A percentile compares a stretch with the other conserved stretches of the same genome.
Conservation (phyloP, 1,140 invertebrate genomes). For the Lepidurus couesii region DNA sequence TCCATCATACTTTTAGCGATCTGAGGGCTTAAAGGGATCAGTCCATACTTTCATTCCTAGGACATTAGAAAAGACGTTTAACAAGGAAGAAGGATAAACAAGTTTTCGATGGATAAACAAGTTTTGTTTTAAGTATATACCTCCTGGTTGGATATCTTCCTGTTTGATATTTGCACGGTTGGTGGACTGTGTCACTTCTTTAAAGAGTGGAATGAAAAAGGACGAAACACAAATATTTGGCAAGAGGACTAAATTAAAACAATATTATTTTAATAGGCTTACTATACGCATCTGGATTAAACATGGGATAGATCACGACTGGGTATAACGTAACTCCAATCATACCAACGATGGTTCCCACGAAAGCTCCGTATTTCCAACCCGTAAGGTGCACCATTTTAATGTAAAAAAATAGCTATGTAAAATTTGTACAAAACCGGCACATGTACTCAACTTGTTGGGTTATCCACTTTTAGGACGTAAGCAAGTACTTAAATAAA, state of each 20-base stretch:
- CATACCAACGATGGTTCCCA: slow-evolving; percentile 53
- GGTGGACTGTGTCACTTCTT: slow-evolving; percentile 54
- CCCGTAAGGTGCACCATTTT: slow-evolving; percentile 47
- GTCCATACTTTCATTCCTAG: slow-evolving; percentile 66
- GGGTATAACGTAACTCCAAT: slow-evolving; percentile 56
- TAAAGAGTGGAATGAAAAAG: slow-evolving; percentile 43
- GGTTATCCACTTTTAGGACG: neutral
- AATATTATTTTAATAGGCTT: slow-evolving; percentile 38
- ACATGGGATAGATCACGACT: slow-evolving; percentile 58
- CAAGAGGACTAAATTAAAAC: slow-evolving; percentile 22
- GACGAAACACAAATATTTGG: slow-evolving; percentile 20
- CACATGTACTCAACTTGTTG: neutral
- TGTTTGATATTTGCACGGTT: slow-evolving; percentile 53
- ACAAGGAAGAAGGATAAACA: slow-evolving; percentile 27
- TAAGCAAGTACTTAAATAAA: neutral
- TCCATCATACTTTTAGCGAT: neutral
- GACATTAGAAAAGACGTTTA: slow-evolving; percentile 42
- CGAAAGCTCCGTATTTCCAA: slow-evolving; percentile 55
- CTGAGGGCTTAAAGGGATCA: slow-evolving; percentile 54
- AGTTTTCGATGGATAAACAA: slow-evolving; percentile 25
- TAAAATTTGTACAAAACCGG: neutral
- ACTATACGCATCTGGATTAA: slow-evolving; percentile 59
- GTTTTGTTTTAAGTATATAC: slow-evolving; percentile 46
- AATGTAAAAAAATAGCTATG: neutral
- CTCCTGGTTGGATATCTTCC: slow-evolving; percentile 63